Evolutionary conservation across 2,113 vertebrate species (phyloP).

Genomic region (Leiothrix lutea): DNA sequence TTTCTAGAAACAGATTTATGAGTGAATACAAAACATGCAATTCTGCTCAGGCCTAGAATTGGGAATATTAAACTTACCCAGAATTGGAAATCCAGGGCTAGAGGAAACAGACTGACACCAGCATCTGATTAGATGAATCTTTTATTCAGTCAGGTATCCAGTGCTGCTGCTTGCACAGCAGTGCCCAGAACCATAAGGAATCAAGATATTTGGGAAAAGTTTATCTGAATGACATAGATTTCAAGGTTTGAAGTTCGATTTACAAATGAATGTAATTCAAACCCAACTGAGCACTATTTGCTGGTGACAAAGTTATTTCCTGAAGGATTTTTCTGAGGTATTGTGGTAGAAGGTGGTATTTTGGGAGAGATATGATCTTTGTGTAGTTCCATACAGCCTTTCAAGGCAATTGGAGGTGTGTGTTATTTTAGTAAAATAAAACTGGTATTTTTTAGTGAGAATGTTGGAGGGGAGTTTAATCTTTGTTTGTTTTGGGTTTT

Average conservation of each 20-base stretch:
- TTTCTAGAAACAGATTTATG: background rate
- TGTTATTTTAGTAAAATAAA: background rate
- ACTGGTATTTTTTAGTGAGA: background rate
- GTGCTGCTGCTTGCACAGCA: background rate
- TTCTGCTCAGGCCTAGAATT: background rate
- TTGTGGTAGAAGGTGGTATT: background rate
- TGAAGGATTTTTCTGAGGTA: background rate
- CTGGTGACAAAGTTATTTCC: background rate
- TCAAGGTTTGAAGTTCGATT: background rate
- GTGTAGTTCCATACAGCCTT: background rate
- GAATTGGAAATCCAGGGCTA: background rate
- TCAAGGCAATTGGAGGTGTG: background rate
- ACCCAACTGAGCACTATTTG: background rate
- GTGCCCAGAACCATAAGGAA: background rate
- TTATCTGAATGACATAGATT: background rate
- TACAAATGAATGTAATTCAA: background rate
- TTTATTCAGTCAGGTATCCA: background rate
- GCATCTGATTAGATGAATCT: background rate
- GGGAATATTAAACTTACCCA: background rate
- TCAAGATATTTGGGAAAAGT: background rate
- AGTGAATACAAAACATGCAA: background rate
- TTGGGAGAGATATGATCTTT: background rate
- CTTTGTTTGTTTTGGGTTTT: background rate
- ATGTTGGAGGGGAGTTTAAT: rapidly evolving
- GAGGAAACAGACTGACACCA: background rate